A percentile compares a stretch with the other conserved stretches of the same genome.
phyloP scores from a whole-genome alignment of 2,797 vertebrate genomes.

The Onychomys leucogaster region DNA sequence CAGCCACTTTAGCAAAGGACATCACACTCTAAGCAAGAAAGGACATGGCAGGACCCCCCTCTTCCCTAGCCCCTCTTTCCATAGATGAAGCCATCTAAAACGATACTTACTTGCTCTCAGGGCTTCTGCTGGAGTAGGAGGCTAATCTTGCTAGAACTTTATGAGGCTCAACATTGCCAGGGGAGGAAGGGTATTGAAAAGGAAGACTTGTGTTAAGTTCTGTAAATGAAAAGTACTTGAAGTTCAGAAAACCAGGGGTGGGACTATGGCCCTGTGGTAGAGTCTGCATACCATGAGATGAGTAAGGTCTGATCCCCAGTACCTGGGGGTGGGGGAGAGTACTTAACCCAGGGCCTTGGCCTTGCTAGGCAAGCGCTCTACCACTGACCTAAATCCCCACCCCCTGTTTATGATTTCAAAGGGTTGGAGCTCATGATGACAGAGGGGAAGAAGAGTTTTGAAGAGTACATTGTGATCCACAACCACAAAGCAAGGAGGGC shows the following conservation, averaged over 20 bases:
- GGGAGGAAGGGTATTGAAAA: background rate
- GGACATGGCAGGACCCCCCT: background rate
- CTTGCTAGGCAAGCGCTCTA: too few relatives aligned
- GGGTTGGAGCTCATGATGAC: background rate
- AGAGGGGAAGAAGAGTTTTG: too few relatives aligned
- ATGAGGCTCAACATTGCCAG: accelerated
- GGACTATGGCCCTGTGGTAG: background rate
- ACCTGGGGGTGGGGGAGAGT: too few relatives aligned
- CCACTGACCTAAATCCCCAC: too few relatives aligned
- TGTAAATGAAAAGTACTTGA: background rate
- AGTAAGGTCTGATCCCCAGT: too few relatives aligned
- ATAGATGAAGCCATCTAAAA: background rate
- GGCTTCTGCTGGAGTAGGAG: background rate
- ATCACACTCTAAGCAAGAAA: background rate
- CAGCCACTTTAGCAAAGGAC: background rate
- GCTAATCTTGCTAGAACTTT: background rate
- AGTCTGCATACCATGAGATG: background rate
- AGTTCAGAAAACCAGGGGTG: background rate
- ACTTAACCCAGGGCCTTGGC: too few relatives aligned
- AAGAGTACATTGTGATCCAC: background rate
- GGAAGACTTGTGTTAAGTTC: background rate
- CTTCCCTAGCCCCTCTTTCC: background rate
- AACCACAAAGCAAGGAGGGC: background rate
- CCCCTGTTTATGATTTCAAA: background rate
- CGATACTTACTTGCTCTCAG: background rate